Evolutionary conservation across 2,888 invertebrate species (phyloP), one percentile per base, ranked within the genome.

Genomic region (Therioaphis trifolii): DNA sequence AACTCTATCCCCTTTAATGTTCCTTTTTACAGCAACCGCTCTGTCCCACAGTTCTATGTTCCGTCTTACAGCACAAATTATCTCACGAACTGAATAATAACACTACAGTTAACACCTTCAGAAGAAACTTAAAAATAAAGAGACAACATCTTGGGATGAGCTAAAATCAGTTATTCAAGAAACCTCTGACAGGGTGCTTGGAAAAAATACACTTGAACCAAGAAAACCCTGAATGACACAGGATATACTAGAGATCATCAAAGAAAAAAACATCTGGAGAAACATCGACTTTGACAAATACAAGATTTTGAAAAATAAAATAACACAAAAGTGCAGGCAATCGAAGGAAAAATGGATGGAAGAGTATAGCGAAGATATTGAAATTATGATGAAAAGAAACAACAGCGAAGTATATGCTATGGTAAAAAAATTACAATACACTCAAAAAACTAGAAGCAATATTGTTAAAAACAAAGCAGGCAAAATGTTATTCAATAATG

Each of bases 391-490:
- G 75, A 63, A 29, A 24, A 72, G 40, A 35, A 84, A 84, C 49
- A 75, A 66, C 52, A 66, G 75, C 52, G 52, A 40, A 66, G 75
- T 66, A 27, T 84, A 84, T 21, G 63, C 55, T n/a, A 75, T 68
- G 7, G 66, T 35, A 0, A 75, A 68, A 68, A 76, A 52, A 29
- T 11, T 84, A 9, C 52, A 84, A 74, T 52, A 66, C 21, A 46
- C 43, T 21, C 63, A 63, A 52, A 75, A 76, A 63, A 84, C 68
- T 14, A 84, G 55, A 84, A 84, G 84, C 46, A 84, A 82, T 49
- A 82, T 82, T 35, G 82, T 82, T 29, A 72, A 63, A 61, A 49
- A 82, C 14, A 74, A 82, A 82, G 46, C 40, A 43, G 82, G 35
- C 18, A 82, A 55, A 27, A 21, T 61, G n/a, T 14, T 58, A n/a